Evolutionary conservation across 2,113 vertebrate species (phyloP), one percentile per base, ranked within the genome.

Genomic region (Neolamprologus longior): DNA sequence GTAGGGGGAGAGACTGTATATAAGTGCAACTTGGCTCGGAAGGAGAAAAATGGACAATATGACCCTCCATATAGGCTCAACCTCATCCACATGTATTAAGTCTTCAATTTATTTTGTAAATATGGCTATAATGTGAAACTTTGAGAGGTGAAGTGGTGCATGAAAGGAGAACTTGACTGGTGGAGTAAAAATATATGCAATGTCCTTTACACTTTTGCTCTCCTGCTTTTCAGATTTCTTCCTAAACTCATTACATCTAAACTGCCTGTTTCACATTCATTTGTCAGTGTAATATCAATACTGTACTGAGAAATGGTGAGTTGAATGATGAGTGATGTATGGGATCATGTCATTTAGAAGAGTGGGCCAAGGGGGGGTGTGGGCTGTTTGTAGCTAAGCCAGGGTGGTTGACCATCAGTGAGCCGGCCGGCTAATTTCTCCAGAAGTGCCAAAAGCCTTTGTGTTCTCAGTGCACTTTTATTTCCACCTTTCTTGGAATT

Each of bases 371-470:
- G 57, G 53, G 33, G 17, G 31, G 8, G 26, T 11, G 26, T 17
- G 52, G 85, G 81, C 80, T 37, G 81, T 90, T 92, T 90, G 91
- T 89, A 82, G 92, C 82, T 86, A 83, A 92, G 86, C 84, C 83
- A 78, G 85, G 90, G 89, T 89, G 86, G 88, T 88, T 94, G 95
- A 95, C 95, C 95, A 85, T 95, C 94, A 93, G 89, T 26, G 86
- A 92, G 86, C 87, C 35, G 87, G 53, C 94, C 58, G 84, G 88
- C 94, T 96, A 95, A 96, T 96, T 95, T 96, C 94, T 96, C 93
- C 91, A 95, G 95, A 95, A 96, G 94, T 96, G 95, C 95, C 93
- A 94, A 95, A 96, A 96, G 90, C 94, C 95, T 95, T 96, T 96
- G 94, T 96, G 96, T 96, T 95, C 95, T 93, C 68, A 55, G 85